A percentile compares a stretch with the other conserved stretches of the same genome.
Evolutionary conservation across 2,888 invertebrate species (phyloP).

Genomic region (Phortica magna): DNA sequence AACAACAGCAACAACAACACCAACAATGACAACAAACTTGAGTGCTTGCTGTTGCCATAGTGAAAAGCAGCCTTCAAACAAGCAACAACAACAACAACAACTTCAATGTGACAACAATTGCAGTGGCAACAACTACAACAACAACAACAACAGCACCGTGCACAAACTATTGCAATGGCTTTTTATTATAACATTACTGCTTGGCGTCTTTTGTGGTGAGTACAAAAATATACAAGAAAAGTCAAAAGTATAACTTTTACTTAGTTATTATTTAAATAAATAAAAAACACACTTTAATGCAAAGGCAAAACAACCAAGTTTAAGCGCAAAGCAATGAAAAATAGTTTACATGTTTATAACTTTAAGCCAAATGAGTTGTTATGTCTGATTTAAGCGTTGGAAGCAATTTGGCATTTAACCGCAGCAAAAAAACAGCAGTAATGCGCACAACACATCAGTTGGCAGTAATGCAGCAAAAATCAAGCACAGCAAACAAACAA

Average conservation of each 20-base stretch:
- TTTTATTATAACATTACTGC: slow-evolving; percentile 50
- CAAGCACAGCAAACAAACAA: slow-evolving; percentile 51
- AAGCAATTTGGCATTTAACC: slow-evolving; percentile 23
- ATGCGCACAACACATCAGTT: background rate
- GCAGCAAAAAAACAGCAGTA: slow-evolving; percentile 37
- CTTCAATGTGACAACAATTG: background rate
- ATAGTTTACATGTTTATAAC: slow-evolving; percentile 51
- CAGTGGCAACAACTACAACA: slow-evolving; percentile 33
- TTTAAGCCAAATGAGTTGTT: slow-evolving; percentile 66
- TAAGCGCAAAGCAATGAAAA: no score
- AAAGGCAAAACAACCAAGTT: no score
- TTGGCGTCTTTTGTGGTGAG: slow-evolving; percentile 60
- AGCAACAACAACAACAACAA: slow-evolving; percentile 48
- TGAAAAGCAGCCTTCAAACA: background rate
- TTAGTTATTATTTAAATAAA: no score
- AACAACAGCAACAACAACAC: slow-evolving; percentile 39
- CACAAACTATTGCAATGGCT: slow-evolving; percentile 49
- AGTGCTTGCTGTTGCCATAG: slow-evolving; percentile 9
- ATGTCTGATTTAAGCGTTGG: slow-evolving; percentile 44
- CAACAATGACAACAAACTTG: slow-evolving; percentile 45
- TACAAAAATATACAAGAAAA: slow-evolving; percentile 32
- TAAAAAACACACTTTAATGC: no score
- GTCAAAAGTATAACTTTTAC: no score
- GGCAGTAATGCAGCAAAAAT: slow-evolving; percentile 57
- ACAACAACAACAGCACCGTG: slow-evolving; percentile 39